Evolutionary conservation across 2,888 invertebrate species (phyloP), one percentile per base, ranked within the genome.

Genomic region (Timema podura): DNA sequence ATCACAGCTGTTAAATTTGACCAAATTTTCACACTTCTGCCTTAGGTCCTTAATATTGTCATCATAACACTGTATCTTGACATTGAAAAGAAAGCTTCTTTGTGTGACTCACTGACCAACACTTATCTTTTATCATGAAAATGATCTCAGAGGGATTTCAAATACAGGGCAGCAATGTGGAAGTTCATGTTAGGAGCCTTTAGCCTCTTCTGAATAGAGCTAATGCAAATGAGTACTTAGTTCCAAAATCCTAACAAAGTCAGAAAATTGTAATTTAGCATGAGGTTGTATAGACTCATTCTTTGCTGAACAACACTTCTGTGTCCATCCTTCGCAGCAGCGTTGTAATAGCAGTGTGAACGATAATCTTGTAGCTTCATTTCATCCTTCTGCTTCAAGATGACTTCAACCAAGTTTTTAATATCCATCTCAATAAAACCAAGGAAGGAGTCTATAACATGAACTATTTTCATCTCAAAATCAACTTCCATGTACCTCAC

Each of bases 291-390:
- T 16, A 54, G 54, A 11, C 51, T 61, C 66, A 75, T 73, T 71
- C 74, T 70, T 73, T 72, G 57, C 48, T 75, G 75, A 68, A 74
- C 72, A 61, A 74, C 74, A 70, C 68, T 68, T 61, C 65, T 67
- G 67, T 69, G 67, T 46, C 74, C 75, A 65, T 72, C 61, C 75
- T 74, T 75, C 51, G 70, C 68, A 48, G 70, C 65, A 68, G 73
- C 74, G 71, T 75, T 75, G 68, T 74, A 74, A 65, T 74, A 74
- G 68, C 71, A 70, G 72, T 76, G 75, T 65, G 73, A 69, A 59
- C 74, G 71, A 61, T 74, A 74, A 51, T 72, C 67, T 59, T 49
- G 51, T 68, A 74, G 54, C 13, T 48, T 13, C 45, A 74, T 44
- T 11, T 67, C 59, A 68, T 74, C 70, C 44, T 59, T 48, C 64